Conservation (phyloP, 1,140 invertebrate species). For the Harpegnathos saltator region DNA sequence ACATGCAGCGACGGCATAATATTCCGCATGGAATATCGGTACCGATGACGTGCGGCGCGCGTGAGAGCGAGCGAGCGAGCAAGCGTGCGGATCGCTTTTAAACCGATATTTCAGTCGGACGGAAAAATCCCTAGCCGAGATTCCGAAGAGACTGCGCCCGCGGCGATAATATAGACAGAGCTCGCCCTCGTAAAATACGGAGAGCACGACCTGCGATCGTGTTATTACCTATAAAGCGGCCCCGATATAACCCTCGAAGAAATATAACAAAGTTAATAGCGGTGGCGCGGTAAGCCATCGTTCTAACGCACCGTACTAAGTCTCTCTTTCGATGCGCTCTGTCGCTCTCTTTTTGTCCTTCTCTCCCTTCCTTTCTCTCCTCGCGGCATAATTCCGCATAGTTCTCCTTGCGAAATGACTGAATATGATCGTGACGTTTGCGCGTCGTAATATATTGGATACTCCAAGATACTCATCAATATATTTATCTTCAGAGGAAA, state of each 20-base stretch:
- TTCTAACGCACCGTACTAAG: constrained; percentile 19
- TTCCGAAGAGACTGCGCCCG: constrained; percentile 22
- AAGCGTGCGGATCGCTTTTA: neutral
- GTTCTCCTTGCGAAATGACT: neutral
- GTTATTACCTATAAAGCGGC: constrained; percentile 59
- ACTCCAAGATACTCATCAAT: too few species aligned
- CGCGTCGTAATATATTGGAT: too few species aligned
- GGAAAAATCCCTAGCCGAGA: constrained; percentile 14
- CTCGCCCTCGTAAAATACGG: constrained; percentile 46
- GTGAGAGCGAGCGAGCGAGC: neutral
- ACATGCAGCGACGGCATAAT: too few species aligned
- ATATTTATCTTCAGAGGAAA: too few species aligned
- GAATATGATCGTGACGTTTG: too few species aligned
- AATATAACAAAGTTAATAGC: constrained; percentile 60
- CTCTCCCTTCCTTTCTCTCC: too few species aligned
- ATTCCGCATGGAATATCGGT: neutral
- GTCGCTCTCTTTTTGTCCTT: too few species aligned
- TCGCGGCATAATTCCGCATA: neutral
- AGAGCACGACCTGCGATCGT: constrained; percentile 31
- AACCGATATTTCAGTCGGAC: constrained; percentile 19
- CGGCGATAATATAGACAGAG: constrained; percentile 51
- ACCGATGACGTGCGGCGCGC: too few species aligned
- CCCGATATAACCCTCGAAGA: constrained; percentile 40
- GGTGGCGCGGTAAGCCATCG: neutral
- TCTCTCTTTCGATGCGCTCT: neutral